phyloP scores from a whole-genome alignment of 2,888 invertebrate species.

The Xestoiulus laeticollis region DNA sequence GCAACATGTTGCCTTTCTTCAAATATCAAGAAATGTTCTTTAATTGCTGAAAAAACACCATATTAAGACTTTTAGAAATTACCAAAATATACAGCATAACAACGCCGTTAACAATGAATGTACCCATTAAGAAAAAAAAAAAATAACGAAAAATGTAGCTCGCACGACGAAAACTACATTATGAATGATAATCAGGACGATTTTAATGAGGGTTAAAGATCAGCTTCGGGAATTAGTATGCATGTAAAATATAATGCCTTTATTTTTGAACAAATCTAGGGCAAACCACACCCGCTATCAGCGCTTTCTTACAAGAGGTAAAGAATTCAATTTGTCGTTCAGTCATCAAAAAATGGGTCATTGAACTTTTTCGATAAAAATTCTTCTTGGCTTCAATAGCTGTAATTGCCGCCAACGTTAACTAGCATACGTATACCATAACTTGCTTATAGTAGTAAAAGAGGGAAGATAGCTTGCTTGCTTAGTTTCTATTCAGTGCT shows the following conservation, averaged over 20 bases:
- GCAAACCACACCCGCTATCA: slow-evolving; percentile 30
- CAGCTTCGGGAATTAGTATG: not conserved
- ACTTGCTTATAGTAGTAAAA: not conserved
- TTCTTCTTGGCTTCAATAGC: not conserved
- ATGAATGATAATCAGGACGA: not conserved
- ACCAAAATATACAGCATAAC: too few relatives aligned
- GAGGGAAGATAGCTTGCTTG: not conserved
- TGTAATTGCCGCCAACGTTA: not conserved
- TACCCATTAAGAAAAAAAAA: not conserved
- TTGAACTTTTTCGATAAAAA: slow-evolving; percentile 30
- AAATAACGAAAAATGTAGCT: not conserved
- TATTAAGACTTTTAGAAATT: not conserved
- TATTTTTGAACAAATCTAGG: slow-evolving; percentile 18
- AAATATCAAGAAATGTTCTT: not conserved
- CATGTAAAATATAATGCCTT: slow-evolving; percentile 31
- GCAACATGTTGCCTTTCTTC: not conserved
- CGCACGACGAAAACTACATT: not conserved
- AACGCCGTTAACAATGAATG: not conserved
- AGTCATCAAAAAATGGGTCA: slow-evolving; percentile 14
- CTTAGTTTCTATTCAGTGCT: not conserved
- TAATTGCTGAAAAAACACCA: not conserved
- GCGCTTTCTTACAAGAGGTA: not conserved
- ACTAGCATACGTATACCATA: not conserved
- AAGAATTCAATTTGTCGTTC: slow-evolving; percentile 32
- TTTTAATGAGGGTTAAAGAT: slow-evolving; percentile 28